A percentile compares a stretch with the other conserved stretches of the same genome.
Evolutionary conservation across 2,888 invertebrate species (phyloP).

Genomic region (Calameuta filiformis): DNA sequence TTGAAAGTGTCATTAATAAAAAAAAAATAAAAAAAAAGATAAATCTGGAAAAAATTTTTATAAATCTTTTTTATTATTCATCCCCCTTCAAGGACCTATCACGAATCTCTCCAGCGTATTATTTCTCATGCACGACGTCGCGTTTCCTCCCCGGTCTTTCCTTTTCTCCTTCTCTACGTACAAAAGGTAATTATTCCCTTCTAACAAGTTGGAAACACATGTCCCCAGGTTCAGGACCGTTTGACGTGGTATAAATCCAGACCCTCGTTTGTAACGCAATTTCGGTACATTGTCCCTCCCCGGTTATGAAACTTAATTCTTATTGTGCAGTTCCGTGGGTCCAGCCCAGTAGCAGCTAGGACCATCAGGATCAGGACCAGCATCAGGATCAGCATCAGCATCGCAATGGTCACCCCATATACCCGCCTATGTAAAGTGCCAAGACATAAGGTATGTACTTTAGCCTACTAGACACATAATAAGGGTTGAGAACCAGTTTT

Average conservation of each 20-base stretch:
- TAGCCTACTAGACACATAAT: neutral
- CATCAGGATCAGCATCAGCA: neutral
- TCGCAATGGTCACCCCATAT: neutral
- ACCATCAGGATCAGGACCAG: neutral
- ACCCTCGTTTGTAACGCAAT: conserved; percentile 60
- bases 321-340: conserved; percentile 42
- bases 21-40: too few species aligned
- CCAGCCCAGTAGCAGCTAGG: neutral
- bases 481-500: neutral
- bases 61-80: too few species aligned
- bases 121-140: neutral
- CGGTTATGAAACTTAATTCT: conserved; percentile 58
- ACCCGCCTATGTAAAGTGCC: neutral
- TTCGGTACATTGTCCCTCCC: conserved; percentile 53
- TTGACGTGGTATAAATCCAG: conserved; percentile 42
- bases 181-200: conserved; percentile 51
- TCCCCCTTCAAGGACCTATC: too few species aligned
- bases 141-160: neutral
- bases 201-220: conserved; percentile 56
- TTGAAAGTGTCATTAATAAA: too few species aligned
- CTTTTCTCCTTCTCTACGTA: conserved; percentile 11
- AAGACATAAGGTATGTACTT: neutral
- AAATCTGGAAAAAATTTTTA: too few species aligned
- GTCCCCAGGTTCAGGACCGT: conserved; percentile 55
- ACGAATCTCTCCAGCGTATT: neutral